These are phyloP conservation scores for Oreonectes daqikongensis DNA, from an alignment of 2,797 vertebrate species.

Conservation along the genomic window DNA sequence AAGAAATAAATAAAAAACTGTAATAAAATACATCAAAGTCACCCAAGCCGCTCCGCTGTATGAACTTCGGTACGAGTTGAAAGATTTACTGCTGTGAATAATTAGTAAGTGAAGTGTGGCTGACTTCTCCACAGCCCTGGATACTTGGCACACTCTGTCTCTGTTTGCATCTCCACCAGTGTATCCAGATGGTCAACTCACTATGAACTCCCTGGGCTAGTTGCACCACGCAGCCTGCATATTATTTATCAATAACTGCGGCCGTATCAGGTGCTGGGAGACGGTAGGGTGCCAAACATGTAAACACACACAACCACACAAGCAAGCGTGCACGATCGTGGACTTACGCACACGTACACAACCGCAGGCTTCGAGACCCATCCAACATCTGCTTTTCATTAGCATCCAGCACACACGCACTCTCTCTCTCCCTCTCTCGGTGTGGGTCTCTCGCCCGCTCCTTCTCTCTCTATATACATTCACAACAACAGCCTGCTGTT, in stretches of 20 bases:
- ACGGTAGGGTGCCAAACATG: conserved; percentile 49
- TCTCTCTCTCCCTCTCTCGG: conserved; percentile 10
- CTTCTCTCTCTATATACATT: conserved; percentile 40
- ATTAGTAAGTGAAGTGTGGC: conserved; percentile 50
- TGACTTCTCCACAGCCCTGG: conserved; percentile 48
- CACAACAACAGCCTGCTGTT: conserved; percentile 52
- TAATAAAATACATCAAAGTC: conserved; percentile 16
- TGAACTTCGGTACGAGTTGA: conserved; percentile 10
- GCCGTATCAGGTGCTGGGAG: conserved; percentile 47
- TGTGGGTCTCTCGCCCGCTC: conserved; percentile 15
- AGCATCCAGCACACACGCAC: conserved; percentile 39
- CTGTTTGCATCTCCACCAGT: conserved; percentile 52
- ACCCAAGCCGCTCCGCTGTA: not conserved
- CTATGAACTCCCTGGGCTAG: conserved; percentile 54
- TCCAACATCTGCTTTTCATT: conserved; percentile 63
- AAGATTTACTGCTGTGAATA: conserved; percentile 42
- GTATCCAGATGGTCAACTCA: conserved; percentile 62
- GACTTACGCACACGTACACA: conserved; percentile 26
- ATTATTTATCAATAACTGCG: conserved; percentile 52
- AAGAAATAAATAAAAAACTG: not conserved
- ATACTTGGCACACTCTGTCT: conserved; percentile 52
- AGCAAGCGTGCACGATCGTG: not conserved
- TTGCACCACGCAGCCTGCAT: conserved; percentile 44
- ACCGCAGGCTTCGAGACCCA: conserved; percentile 35
- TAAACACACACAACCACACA: conserved; percentile 34